Evolutionary conservation across 2,113 vertebrate species (phyloP).

Genomic region (Sprattus sprattus): DNA sequence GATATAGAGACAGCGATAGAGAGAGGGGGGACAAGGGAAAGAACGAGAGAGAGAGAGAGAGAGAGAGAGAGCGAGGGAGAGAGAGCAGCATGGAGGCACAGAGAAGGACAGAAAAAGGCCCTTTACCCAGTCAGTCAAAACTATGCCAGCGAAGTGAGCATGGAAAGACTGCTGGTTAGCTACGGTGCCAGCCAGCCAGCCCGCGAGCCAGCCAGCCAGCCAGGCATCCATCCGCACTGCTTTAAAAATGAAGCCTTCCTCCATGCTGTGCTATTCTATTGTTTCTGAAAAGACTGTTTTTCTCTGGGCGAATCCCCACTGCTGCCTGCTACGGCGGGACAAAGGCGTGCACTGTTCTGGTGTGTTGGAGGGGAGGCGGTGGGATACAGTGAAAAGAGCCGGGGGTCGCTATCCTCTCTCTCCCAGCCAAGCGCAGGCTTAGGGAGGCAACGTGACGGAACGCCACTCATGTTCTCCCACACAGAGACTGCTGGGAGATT

Average conservation of each 20-base stretch:
- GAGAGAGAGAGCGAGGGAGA: slow-evolving; percentile 22
- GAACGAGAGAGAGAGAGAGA: slow-evolving; percentile 15
- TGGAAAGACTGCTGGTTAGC: neutral
- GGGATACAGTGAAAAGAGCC: neutral
- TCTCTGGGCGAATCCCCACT: slow-evolving; percentile 31
- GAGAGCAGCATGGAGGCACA: slow-evolving; percentile 31
- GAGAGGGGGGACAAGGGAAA: neutral
- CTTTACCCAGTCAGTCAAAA: neutral
- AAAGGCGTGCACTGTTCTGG: slow-evolving; percentile 28
- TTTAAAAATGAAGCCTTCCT: slow-evolving; percentile 49
- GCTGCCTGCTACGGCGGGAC: slow-evolving; percentile 12
- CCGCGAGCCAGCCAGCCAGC: no score
- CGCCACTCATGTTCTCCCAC: neutral
- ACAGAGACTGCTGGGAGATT: neutral
- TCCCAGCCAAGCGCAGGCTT: neutral
- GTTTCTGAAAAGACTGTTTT: slow-evolving; percentile 41
- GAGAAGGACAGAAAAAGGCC: neutral
- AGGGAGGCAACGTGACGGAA: neutral
- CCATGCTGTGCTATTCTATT: slow-evolving; percentile 39
- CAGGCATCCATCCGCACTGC: neutral
- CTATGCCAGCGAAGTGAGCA: neutral
- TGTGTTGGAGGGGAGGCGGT: slow-evolving; percentile 18
- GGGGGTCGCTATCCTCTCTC: neutral
- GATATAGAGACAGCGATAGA: no score
- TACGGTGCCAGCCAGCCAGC: neutral